phyloP scores from a whole-genome alignment of 1,140 invertebrate species.

The Dreissena polymorpha region DNA sequence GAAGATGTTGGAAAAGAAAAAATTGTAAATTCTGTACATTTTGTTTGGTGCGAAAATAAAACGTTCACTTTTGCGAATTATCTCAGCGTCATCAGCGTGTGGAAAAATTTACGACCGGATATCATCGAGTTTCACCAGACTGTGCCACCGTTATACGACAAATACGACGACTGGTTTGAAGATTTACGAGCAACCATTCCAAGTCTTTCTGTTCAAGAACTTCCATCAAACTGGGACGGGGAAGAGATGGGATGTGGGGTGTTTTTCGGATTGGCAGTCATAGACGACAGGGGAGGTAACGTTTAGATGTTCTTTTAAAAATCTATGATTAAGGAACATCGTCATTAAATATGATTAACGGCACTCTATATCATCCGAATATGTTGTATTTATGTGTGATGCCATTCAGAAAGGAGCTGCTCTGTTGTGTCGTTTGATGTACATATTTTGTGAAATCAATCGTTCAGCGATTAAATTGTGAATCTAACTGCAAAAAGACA shows the following conservation, averaged over 20 bases:
- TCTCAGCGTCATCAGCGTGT: conserved; percentile 67
- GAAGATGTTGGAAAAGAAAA: conserved; percentile 9
- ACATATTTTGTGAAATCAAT: too few relatives aligned
- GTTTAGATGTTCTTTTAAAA: too few relatives aligned
- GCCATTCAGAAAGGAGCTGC: too few relatives aligned
- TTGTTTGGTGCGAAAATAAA: conserved; percentile 64
- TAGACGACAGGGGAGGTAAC: conserved; percentile 66
- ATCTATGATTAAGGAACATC: too few relatives aligned
- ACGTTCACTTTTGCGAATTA: conserved; percentile 69
- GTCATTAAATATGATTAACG: too few relatives aligned
- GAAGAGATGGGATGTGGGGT: conserved; percentile 57
- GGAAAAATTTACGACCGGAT: conserved; percentile 67
- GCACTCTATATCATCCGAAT: too few relatives aligned
- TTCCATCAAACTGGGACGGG: conserved; percentile 52
- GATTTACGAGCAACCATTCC: conserved; percentile 59
- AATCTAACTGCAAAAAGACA: too few relatives aligned
- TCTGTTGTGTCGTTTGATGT: not conserved
- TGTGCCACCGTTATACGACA: conserved; percentile 41
- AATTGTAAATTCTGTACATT: conserved; percentile 58
- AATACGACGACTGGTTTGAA: conserved; percentile 66
- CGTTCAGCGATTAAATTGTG: too few relatives aligned
- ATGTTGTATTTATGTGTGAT: too few relatives aligned
- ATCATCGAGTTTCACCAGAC: conserved; percentile 60
- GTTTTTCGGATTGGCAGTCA: conserved; percentile 59
- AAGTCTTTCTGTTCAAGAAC: conserved; percentile 45